Evolutionary conservation across 2,797 vertebrate species (phyloP).

Genomic region (Brachymystax lenok): DNA sequence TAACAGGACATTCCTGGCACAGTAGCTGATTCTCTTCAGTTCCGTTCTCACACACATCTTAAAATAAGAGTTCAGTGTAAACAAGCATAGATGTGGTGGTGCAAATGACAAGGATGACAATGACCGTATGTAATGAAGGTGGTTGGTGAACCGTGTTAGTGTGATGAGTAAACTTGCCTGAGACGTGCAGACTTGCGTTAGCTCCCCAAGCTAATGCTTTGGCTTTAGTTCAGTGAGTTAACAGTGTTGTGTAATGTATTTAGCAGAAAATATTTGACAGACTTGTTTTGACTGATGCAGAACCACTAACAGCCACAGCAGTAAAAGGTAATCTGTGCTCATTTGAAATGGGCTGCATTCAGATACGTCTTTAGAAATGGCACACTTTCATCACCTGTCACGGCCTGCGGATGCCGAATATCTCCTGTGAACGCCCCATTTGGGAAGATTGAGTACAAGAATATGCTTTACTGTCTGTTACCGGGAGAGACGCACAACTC

Average conservation of each 20-base stretch:
- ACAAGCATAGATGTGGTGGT: background rate
- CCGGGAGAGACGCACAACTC: conserved; percentile 54
- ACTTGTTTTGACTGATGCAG: background rate
- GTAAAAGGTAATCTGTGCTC: conserved; percentile 31
- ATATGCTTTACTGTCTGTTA: conserved; percentile 68
- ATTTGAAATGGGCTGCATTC: conserved; percentile 51
- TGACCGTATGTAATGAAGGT: background rate
- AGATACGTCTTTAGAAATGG: conserved; percentile 39
- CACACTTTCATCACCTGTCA: conserved; percentile 61
- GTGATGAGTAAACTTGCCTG: background rate
- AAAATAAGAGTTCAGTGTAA: background rate
- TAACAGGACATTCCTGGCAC: too few relatives aligned
- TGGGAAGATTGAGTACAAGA: conserved; percentile 70
- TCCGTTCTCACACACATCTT: background rate
- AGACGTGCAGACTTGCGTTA: background rate
- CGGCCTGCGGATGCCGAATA: conserved; percentile 52
- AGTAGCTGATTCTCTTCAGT: too few relatives aligned
- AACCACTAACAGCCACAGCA: conserved; percentile 19
- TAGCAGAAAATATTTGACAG: conserved; percentile 10
- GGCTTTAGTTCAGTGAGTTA: background rate
- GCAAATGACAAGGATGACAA: background rate
- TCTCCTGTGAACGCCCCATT: conserved; percentile 60
- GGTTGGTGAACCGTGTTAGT: background rate
- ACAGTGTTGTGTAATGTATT: background rate
- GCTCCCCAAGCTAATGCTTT: background rate